A percentile compares a stretch with the other conserved stretches of the same genome.
Conservation (phyloP, 1,140 invertebrate species). For the Argopecten irradians region DNA sequence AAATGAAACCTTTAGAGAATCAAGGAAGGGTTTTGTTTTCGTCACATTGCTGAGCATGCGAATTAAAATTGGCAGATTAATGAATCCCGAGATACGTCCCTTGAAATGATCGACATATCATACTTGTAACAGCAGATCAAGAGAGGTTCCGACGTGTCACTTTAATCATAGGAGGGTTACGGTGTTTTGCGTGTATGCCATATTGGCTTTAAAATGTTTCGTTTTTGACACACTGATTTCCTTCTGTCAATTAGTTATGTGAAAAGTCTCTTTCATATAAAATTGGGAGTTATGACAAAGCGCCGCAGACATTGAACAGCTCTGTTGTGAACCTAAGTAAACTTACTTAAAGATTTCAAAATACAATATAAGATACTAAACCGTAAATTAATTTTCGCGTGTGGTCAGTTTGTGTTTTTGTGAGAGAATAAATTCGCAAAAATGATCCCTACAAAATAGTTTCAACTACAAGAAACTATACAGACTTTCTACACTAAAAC, state of each 20-base stretch:
- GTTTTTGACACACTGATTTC: not conserved
- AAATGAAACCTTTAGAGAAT: not conserved
- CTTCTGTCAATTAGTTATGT: not conserved
- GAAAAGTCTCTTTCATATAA: not conserved
- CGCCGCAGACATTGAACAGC: not conserved
- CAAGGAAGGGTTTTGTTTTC: not conserved
- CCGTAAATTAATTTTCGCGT: no score
- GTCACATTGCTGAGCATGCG: not conserved
- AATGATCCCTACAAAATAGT: no score
- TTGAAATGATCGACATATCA: not conserved
- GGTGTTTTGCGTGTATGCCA: not conserved
- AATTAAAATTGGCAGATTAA: not conserved
- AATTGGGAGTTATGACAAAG: not conserved
- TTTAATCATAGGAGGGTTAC: not conserved
- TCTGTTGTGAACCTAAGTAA: not conserved
- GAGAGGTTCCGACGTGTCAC: not conserved
- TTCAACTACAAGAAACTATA: no score
- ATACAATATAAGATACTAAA: no score
- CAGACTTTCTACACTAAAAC: no score
- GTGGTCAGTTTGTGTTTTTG: no score
- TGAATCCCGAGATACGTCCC: not conserved
- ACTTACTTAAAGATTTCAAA: not conserved
- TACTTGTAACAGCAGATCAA: not conserved
- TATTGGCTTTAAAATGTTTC: not conserved
- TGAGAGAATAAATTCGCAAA: no score